Base-by-base conservation (phyloP, 2,888 invertebrate species). In the Nymphalis c-album region DNA sequence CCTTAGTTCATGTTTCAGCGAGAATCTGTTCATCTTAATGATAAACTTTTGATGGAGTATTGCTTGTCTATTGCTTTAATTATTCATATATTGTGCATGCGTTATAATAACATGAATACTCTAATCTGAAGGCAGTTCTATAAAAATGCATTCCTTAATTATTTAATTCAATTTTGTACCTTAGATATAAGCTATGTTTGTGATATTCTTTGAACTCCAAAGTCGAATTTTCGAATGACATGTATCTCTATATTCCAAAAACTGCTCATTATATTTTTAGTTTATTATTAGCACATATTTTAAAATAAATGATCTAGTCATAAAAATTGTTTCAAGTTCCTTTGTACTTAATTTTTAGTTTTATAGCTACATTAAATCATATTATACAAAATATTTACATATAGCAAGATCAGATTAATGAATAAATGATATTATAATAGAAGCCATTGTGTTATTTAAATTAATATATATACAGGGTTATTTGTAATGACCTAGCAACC, bases 1-100 rank as follows among this genome's bases (percentile, higher is more conserved):
- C 90, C 75, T 71, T 87, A n/a, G 80, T 84, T 1, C 87, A 93
- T 65, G 88, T 89, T 18, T 81, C 90, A 0, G 85, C 88, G 2
- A 83, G 91, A 62, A 88, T 85, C 20, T 78, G 74, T 64, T 76
- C 76, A 20, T 76, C 81, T 46, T 62, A 55, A 48, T n/a, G 20
- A n/a, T 47, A 47, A 35, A 35, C 17, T 16, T 18, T 61, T 35
- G 18, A 17, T 13, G 22, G n/a, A 18, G 18, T 50, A 45, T 45
- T 53, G n/a, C 45, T 13, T 62, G 40, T 51, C 51, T 60, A 26
- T 60, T 51, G 57, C 57, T 57, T 57, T 26, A 35, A 57, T 57
- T 40, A 57, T 18, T 26, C 40, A 40, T 31, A 35, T 57, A 26
- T 57, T 18, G 35, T 57, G 57, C 40, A 57, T 57, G 57, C 40